These are phyloP conservation scores for Pelobates fuscus DNA, from an alignment of 2,113 vertebrate genomes.

Conservation along the genomic window DNA sequence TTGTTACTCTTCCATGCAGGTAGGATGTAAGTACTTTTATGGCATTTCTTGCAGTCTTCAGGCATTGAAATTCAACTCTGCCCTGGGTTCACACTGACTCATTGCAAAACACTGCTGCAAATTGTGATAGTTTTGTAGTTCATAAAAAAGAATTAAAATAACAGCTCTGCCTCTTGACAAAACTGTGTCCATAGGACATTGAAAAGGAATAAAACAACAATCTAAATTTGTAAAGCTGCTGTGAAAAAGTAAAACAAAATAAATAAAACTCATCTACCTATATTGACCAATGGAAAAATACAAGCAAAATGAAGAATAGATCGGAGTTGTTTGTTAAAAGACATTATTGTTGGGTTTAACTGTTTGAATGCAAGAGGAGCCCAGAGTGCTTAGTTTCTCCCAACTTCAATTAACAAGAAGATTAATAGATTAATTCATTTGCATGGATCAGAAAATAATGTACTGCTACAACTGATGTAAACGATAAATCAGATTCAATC, in stretches of 20 bases:
- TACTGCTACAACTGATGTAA: too few species aligned
- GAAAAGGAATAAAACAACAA: background rate
- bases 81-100: slow-evolving; percentile 36
- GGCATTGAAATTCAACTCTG: slow-evolving; percentile 40
- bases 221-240: background rate
- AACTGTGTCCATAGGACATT: background rate
- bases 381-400: too few species aligned
- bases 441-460: too few species aligned
- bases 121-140: slow-evolving; percentile 46
- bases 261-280: too few species aligned
- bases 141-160: slow-evolving; percentile 38
- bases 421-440: too few species aligned
- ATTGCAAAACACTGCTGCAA: slow-evolving; percentile 51
- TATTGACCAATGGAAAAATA: too few species aligned
- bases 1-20: slow-evolving; percentile 53
- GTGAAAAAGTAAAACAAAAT: background rate
- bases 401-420: too few species aligned
- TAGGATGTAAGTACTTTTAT: slow-evolving; percentile 35
- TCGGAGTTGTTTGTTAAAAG: too few species aligned
- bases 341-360: too few species aligned
- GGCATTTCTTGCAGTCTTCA: background rate
- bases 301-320: too few species aligned
- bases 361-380: too few species aligned
- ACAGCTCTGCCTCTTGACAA: slow-evolving; percentile 23
- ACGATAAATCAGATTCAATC: too few species aligned